Base-by-base conservation (phyloP, 2,888 invertebrate species). In the Lepetodrilus schrolli region DNA sequence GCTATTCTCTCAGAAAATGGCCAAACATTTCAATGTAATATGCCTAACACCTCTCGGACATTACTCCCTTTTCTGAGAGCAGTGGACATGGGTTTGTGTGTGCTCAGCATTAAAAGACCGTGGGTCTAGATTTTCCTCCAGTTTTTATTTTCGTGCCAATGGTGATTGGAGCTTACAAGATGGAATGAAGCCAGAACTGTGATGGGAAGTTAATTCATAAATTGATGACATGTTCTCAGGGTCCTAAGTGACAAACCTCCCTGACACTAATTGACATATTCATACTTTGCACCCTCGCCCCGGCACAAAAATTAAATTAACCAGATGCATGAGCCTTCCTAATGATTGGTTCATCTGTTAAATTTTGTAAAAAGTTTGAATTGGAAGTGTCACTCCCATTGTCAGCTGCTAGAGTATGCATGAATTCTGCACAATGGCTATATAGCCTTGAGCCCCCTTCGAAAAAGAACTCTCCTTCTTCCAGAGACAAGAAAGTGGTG, bases 181-280 rank as follows among this genome's bases (percentile, higher is more conserved):
- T 43, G 43, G 30, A 23, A n/a, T 30, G 58, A 10, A 23, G 34
- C 58, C 10, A 13, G 7, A 30, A 17, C 34, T 58, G 30, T n/a
- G 58, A 58, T 58, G 68, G 68, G 69, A 34, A 58, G 69, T 58
- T 73, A 73, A 69, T 69, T 73, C 73, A 73, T 73, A 73, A 73
- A 26, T 58, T 38, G 65, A 73, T 70, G 70, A 51, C 73, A 73
- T 34, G 69, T 73, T 73, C 58, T 30, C 26, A 5, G 34, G 30
- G 58, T 34, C 3, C 58, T 58, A 58, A 58, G 58, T 58, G 58
- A 58, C 58, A 58, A 58, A 58, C 58, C 30, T 34, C 58, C 58
- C 26, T 58, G 58, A 30, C 43, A 26, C 49, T 78, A 78, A 78
- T 74, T 76, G 78, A 78, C 74, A 78, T 76, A 76, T 78, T 78